Conservation (phyloP, 2,888 invertebrate genomes). For the Abscondita cerata region DNA sequence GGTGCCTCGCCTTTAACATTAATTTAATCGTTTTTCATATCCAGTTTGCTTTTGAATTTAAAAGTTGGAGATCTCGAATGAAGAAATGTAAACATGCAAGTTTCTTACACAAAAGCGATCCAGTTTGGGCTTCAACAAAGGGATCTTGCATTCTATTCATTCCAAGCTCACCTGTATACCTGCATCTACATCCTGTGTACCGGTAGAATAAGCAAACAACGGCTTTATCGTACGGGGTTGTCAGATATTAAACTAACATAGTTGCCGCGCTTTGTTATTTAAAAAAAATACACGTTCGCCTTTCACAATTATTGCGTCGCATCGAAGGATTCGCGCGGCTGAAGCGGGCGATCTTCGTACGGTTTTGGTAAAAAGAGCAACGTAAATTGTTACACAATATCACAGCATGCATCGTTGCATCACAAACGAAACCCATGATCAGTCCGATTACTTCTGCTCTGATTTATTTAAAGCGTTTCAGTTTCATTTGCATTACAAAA, state of each 20-base stretch:
- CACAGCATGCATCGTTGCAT: constrained; percentile 42
- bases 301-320: too few species aligned
- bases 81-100: constrained; percentile 32
- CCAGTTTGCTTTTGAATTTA: constrained; percentile 7
- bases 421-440: constrained; percentile 37
- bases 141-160: constrained; percentile 58
- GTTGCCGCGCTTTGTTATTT: constrained; percentile 11
- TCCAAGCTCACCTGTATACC: constrained; percentile 58
- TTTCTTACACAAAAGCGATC: constrained; percentile 42
- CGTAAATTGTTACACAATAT: constrained; percentile 35
- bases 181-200: constrained; percentile 57
- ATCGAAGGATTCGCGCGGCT: too few species aligned
- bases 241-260: constrained; percentile 17
- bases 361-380: constrained; percentile 32
- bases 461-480: constrained; percentile 27
- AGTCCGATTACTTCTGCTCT: constrained; percentile 29
- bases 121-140: constrained; percentile 54
- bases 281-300: too few species aligned
- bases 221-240: constrained; percentile 31
- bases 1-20: neutral
- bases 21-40: constrained; percentile 1
- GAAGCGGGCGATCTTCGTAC: constrained; percentile 21
- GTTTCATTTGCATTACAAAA: constrained; percentile 31
- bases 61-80: constrained; percentile 15
- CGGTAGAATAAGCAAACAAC: constrained; percentile 43